Conservation (phyloP, 92 coral and sea anemone genomes). For the Diadumene lineata region DNA sequence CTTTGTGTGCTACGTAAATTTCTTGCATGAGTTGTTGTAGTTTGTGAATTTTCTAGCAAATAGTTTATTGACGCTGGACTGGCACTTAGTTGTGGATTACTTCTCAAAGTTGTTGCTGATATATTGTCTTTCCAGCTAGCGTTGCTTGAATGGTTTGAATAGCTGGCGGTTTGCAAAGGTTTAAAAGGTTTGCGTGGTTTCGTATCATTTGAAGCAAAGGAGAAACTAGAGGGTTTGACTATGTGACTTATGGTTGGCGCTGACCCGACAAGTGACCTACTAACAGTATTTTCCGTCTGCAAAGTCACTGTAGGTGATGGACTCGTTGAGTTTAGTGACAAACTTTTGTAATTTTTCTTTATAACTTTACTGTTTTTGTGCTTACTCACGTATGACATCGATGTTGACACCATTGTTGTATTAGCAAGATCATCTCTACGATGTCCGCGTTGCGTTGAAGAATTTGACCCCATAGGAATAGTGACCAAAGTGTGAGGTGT, state of each 20-base stretch:
- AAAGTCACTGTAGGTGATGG: neutral
- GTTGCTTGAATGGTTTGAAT: no score
- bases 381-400: neutral
- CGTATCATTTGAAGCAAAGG: no score
- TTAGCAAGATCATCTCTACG: slow-evolving; percentile 2
- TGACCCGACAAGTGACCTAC: no score
- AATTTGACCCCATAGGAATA: neutral
- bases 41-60: neutral
- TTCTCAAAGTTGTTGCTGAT: neutral
- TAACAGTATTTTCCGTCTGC: neutral
- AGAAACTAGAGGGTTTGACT: no score
- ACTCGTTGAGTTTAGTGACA: neutral
- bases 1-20: neutral
- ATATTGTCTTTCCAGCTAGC: neutral
- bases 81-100: neutral
- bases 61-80: neutral
- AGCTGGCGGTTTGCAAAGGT: no score
- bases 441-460: neutral
- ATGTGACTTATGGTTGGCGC: no score
- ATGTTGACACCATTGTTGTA: slow-evolving; percentile 15
- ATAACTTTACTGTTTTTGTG: neutral
- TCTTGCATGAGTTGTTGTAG: neutral
- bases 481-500: neutral
- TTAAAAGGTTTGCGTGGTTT: no score
- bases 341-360: neutral